These are phyloP conservation scores for Zaprionus bogoriensis DNA, from an alignment of 2,888 invertebrate species.

Conservation along the genomic window DNA sequence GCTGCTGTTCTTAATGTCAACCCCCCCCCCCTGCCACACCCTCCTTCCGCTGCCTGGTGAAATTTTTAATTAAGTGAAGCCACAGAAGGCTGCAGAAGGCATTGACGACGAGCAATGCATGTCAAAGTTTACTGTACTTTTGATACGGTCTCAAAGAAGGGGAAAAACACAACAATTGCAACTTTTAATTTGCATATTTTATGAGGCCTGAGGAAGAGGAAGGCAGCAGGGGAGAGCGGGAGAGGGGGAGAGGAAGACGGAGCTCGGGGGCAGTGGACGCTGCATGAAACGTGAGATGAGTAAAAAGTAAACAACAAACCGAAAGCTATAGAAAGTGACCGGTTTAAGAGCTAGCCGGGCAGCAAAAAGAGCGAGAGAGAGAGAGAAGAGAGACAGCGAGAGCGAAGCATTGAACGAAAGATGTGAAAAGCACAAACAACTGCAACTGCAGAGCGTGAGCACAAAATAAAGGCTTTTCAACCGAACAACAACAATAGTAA, in stretches of 20 bases:
- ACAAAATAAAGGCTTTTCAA: slow-evolving; percentile 47
- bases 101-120: slow-evolving; percentile 20
- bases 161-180: slow-evolving; percentile 34
- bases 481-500: slow-evolving; percentile 26
- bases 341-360: slow-evolving; percentile 24
- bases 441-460: slow-evolving; percentile 7
- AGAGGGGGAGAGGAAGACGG: neutral
- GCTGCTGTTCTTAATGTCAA: slow-evolving; percentile 14
- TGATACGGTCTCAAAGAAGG: slow-evolving; percentile 18
- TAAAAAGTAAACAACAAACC: slow-evolving; percentile 42
- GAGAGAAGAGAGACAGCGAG: neutral
- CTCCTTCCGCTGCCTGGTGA: neutral
- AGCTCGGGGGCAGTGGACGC: too few species aligned
- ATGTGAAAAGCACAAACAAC: slow-evolving; percentile 5
- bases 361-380: neutral
- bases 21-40: neutral
- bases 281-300: slow-evolving; percentile 51
- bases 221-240: neutral
- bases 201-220: slow-evolving; percentile 25
- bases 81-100: slow-evolving; percentile 27
- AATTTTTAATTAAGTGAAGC: slow-evolving; percentile 43
- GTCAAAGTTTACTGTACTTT: slow-evolving; percentile 30
- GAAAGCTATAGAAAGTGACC: slow-evolving; percentile 50
- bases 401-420: slow-evolving; percentile 11
- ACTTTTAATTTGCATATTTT: slow-evolving; percentile 55